phyloP scores from a whole-genome alignment of 2,888 invertebrate genomes.

The Agonopterix arenella region DNA sequence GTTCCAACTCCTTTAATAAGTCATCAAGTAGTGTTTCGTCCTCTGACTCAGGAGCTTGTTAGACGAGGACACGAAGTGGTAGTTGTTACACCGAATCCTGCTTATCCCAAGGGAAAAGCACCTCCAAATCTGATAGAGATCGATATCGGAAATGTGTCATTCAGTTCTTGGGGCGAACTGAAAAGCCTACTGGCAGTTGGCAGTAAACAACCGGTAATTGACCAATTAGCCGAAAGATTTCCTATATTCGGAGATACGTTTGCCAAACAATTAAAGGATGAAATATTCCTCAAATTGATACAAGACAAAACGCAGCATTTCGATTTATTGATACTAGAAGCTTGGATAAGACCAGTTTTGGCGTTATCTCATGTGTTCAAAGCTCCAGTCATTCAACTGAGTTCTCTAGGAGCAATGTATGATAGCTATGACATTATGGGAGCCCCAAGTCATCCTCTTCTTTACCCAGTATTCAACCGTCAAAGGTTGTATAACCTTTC shows the following conservation, averaged over 20 bases:
- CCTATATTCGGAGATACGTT: no score
- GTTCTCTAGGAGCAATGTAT: background rate
- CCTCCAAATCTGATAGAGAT: constrained; percentile 54
- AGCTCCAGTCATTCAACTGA: background rate
- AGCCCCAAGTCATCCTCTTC: background rate
- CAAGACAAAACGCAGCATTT: background rate
- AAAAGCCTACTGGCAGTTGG: background rate
- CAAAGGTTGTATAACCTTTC: constrained; percentile 24
- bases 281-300: constrained; percentile 14
- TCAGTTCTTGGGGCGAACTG: constrained; percentile 16
- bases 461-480: constrained; percentile 15
- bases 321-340: background rate
- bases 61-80: constrained; percentile 59
- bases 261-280: constrained; percentile 18
- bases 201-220: no score
- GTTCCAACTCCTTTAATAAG: constrained; percentile 56
- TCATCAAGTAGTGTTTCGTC: constrained; percentile 57
- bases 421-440: background rate
- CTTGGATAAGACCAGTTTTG: background rate
- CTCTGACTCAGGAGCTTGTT: constrained; percentile 47
- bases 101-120: constrained; percentile 26
- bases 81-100: constrained; percentile 54
- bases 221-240: no score
- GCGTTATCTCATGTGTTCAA: background rate
- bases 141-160: constrained; percentile 36